phyloP scores from a whole-genome alignment of 2,113 vertebrate genomes.

The Clarias gariepinus region DNA sequence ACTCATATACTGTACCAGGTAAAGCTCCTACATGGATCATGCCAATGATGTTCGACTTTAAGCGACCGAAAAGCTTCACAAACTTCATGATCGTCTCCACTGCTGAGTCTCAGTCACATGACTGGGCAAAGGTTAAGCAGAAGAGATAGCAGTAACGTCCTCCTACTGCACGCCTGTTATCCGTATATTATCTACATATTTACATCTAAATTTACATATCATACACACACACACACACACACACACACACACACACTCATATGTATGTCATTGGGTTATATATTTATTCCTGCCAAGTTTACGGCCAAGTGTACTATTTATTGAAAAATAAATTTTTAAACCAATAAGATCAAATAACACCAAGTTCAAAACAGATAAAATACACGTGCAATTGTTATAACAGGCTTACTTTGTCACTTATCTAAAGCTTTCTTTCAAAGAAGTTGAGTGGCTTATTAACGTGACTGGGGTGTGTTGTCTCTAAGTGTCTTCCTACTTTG shows the following conservation, averaged over 20 bases:
- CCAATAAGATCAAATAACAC: too few relatives aligned
- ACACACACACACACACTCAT: too few relatives aligned
- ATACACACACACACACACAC: not conserved
- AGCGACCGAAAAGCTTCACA: conserved; percentile 71
- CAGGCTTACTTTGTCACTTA: too few relatives aligned
- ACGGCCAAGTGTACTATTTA: too few relatives aligned
- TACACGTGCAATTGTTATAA: too few relatives aligned
- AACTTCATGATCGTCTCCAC: conserved; percentile 67
- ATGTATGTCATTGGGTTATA: not conserved
- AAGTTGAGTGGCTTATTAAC: too few relatives aligned
- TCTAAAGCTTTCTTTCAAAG: too few relatives aligned
- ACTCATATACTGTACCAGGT: conserved; percentile 71
- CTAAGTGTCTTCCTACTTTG: too few relatives aligned
- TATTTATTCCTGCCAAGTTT: not conserved
- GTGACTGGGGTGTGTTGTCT: too few relatives aligned
- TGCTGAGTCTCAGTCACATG: conserved; percentile 21
- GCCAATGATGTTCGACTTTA: conserved; percentile 76
- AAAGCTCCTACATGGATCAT: conserved; percentile 83
- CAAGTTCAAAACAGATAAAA: too few relatives aligned
- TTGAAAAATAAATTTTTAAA: too few relatives aligned
- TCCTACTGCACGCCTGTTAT: not conserved
- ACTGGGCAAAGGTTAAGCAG: conserved; percentile 64
- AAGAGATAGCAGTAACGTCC: not conserved
- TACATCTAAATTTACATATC: not conserved
- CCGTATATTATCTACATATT: not conserved